Evolutionary conservation across 2,888 invertebrate species (phyloP).

Genomic region (Oligia latruncula): DNA sequence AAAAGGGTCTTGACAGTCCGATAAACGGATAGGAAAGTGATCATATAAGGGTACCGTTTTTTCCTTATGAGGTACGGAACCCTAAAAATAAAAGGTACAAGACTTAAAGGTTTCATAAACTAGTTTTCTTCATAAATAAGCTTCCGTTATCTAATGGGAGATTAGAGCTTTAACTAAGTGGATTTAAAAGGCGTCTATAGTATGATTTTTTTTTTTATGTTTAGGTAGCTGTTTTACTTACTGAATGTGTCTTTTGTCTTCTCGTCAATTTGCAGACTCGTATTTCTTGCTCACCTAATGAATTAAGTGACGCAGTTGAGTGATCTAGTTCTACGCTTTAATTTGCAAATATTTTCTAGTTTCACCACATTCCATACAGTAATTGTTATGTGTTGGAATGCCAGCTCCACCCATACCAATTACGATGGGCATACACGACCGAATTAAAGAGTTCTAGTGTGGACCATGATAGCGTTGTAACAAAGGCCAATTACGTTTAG

Average conservation of each 20-base stretch:
- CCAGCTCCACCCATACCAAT: conserved; percentile 78
- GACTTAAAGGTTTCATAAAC: background rate
- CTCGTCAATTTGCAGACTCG: conserved; percentile 4
- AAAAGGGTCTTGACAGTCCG: background rate
- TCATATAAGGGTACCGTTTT: background rate
- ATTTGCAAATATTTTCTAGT: conserved; percentile 84
- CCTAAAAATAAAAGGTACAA: background rate
- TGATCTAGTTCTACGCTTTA: conserved; percentile 77
- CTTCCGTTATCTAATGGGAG: background rate
- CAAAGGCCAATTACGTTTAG: conserved; percentile 47
- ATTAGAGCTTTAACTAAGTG: background rate
- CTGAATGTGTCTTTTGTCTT: background rate
- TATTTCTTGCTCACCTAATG: conserved; percentile 7
- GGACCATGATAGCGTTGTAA: conserved; percentile 29
- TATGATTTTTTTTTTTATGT: background rate
- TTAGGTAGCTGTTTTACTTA: background rate
- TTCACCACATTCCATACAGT: conserved; percentile 82
- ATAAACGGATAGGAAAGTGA: background rate
- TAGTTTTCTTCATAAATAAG: background rate
- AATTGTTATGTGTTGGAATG: conserved; percentile 82
- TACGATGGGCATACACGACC: conserved; percentile 72
- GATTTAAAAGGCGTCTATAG: background rate
- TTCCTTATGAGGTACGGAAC: background rate
- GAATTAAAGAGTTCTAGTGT: conserved; percentile 64
- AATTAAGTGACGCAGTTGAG: conserved; percentile 65